phyloP scores from a whole-genome alignment of 2,113 vertebrate species.

The Sturnus vulgaris region DNA sequence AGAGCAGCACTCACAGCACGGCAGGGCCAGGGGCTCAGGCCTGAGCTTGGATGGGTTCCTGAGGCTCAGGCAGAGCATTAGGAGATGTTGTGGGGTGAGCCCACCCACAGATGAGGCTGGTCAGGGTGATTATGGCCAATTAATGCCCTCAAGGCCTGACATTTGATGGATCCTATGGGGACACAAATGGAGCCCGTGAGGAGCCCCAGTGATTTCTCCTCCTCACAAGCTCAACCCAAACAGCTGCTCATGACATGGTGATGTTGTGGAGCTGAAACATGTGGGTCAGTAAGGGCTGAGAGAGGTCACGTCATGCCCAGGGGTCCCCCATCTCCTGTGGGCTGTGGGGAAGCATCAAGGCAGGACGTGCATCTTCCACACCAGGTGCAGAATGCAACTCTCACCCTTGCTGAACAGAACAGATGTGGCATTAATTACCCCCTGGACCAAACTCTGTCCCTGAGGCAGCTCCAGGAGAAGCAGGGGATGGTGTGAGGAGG shows the following conservation, averaged over 20 bases:
- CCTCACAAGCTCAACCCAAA: not conserved
- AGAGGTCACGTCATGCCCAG: not conserved
- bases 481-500: rapidly evolving
- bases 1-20: not conserved
- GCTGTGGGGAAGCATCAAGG: not conserved
- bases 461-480: not conserved
- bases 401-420: not conserved
- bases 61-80: not conserved
- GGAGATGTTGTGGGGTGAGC: not conserved
- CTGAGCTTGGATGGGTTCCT: not conserved
- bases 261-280: not conserved
- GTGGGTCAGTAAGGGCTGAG: not conserved
- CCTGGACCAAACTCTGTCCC: not conserved
- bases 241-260: not conserved
- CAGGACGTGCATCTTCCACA: rapidly evolving
- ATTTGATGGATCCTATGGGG: not conserved
- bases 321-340: not conserved
- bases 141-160: not conserved
- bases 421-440: not conserved
- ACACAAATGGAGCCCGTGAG: not conserved
- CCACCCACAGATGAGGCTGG: not conserved
- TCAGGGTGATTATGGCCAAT: not conserved
- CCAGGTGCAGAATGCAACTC: not conserved
- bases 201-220: not conserved
- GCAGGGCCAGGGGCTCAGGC: too few species aligned